These are phyloP conservation scores for Agrochola lota DNA, from an alignment of 2,888 invertebrate species.

Conservation along the genomic window DNA sequence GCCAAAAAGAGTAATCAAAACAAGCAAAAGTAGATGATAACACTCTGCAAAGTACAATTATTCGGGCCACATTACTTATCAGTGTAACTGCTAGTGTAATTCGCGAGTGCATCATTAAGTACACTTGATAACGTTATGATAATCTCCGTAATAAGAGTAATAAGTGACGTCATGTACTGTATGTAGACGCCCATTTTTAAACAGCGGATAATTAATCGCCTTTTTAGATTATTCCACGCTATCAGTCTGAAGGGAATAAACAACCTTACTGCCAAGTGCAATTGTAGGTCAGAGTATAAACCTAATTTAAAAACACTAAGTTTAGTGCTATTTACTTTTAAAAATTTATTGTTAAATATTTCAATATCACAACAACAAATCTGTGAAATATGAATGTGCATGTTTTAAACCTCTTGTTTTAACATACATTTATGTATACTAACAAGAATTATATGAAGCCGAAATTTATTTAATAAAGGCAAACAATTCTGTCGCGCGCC, in stretches of 20 bases:
- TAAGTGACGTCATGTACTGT: conserved; percentile 19
- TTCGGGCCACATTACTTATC: conserved; percentile 31
- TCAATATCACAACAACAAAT: too few relatives aligned
- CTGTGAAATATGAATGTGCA: too few relatives aligned
- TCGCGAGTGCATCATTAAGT: conserved; percentile 52
- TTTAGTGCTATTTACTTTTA: too few relatives aligned
- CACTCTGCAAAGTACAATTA: not conserved
- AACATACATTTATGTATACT: too few relatives aligned
- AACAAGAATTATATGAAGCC: too few relatives aligned
- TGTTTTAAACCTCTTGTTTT: too few relatives aligned
- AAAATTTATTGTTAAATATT: not conserved
- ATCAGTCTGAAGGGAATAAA: not conserved
- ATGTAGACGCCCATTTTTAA: not conserved
- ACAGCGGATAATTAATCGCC: not conserved
- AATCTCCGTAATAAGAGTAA: conserved; percentile 42
- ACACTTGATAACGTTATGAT: conserved; percentile 55
- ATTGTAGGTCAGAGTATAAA: not conserved
- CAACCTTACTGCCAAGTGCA: not conserved
- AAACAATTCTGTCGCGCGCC: not conserved
- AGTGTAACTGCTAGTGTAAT: conserved; percentile 18
- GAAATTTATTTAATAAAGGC: not conserved
- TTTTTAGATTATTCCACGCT: not conserved
- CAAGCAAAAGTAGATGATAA: not conserved
- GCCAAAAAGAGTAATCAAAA: not conserved
- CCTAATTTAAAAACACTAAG: not conserved